Evolutionary conservation across 2,113 vertebrate genomes (phyloP), one percentile per base, ranked within the genome.

Genomic region (Chaenocephalus aceratus): DNA sequence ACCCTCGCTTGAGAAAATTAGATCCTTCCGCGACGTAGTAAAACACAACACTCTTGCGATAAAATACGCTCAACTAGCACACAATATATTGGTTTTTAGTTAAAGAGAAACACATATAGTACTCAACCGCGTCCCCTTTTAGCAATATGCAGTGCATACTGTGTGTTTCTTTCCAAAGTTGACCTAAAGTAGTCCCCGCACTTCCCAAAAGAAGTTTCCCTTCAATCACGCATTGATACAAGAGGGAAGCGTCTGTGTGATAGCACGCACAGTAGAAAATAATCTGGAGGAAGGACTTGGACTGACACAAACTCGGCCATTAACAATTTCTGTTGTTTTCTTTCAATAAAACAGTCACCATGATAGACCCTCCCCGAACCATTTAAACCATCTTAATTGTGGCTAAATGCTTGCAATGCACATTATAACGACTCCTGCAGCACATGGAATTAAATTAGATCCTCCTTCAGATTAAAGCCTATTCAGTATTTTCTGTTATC

Each of bases 151-250:
- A 3, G 4, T 3, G 14, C 23, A 63, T 49, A 41, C 9, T 16
- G 1, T 18, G 21, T 0, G 64, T 56, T 75, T 45, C 12, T 68
- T 57, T 79, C 70, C 77, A 78, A 86, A 92, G 85, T 90, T 91
- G 62, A 75, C 61, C 52, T 46, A 93, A 94, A 95, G 87, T 95
- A 95, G 95, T 95, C 86, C 88, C 91, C 51, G 83, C 91, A 92
- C 91, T 94, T 95, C 94, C 94, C 87, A 92, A 93, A 94, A 94
- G 92, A 95, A 95, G 94, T 95, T 95, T 92, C 91, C 85, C 87
- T 88, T 94, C 89, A 93, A 92, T 93, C 90, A 93, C 91, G 91
- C 90, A 91, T 92, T 93, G 91, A 93, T 93, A 94, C 91, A 66
- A 85, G 89, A 91, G 86, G 87, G 90, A 91, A 90, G 84, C 87